Evolutionary conservation across 2,797 vertebrate species (phyloP), one percentile per base, ranked within the genome.

Genomic region (Phoxinus dragarum): DNA sequence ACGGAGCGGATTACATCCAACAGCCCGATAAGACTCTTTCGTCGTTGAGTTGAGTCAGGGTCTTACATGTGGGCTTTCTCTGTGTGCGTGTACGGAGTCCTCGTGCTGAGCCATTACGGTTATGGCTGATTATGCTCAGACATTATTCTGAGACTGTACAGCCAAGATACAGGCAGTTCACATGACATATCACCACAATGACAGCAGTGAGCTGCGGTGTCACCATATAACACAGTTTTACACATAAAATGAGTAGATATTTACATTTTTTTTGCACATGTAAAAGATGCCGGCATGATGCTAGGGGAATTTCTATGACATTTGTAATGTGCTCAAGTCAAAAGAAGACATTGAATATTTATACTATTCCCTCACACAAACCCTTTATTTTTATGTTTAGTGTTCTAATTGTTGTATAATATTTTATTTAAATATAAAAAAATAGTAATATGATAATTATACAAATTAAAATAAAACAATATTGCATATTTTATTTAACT

Each of bases 21-120:
- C 82, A 86, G 81, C 88, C 80, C 81, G 89, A 90, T 88, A 89
- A 87, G 84, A 86, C 72, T 82, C 61, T 80, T 85, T 79, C 69
- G 67, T 80, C 54, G 27, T 77, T 64, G 77, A 71, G 67, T 81
- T 71, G 80, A 71, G 19, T 71, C 54, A 11, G 67, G 67, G 49
- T 71, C 56, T 83, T 64, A 49, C 61, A 64, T 47, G 69, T 5
- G 23, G 34, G 81, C 54, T 61, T 82, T 71, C 40, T 83, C 42
- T 83, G 56, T 74, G 71, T 66, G 81, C 5, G 81, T 75, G 68
- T 47, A 36, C 5, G 19, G 44, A 27, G 81, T 34, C 61, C 72
- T 82, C n/a, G 27, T 42, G 40, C 59, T 34, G 52, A 73, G 54
- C 52, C 40, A 73, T 73, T 64, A 52, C 5, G 42, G 54, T 83